phyloP scores from a whole-genome alignment of 2,113 vertebrate species.

The Sterna hirundo region DNA sequence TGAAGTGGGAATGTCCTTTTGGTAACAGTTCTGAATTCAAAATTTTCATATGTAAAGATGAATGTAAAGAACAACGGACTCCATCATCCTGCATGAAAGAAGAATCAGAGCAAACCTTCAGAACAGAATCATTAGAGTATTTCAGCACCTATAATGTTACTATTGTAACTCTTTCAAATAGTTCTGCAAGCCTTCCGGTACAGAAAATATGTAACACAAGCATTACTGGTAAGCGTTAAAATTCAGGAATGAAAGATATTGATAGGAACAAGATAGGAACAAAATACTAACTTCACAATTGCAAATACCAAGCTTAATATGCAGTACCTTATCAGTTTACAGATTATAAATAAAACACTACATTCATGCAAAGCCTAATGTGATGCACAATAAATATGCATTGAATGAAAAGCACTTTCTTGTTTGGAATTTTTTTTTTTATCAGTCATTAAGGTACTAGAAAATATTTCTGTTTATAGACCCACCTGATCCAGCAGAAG shows the following conservation, averaged over 20 bases:
- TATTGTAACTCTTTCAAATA: constrained; percentile 74
- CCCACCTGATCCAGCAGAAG: constrained; percentile 56
- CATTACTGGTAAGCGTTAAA: constrained; percentile 78
- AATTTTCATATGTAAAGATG: constrained; percentile 15
- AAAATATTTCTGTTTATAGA: constrained; percentile 66
- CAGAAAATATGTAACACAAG: constrained; percentile 63
- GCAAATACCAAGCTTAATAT: neutral
- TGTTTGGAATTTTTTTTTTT: neutral
- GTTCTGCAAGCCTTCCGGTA: constrained; percentile 26
- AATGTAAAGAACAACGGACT: fast-evolving
- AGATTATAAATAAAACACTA: neutral
- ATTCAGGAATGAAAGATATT: neutral
- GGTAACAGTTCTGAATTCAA: constrained; percentile 68
- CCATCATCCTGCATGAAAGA: neutral
- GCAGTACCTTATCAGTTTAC: neutral
- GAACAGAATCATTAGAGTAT: constrained; percentile 54
- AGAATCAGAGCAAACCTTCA: neutral
- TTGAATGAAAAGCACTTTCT: neutral
- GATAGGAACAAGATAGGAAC: neutral
- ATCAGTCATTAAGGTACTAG: neutral
- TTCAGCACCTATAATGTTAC: constrained; percentile 71
- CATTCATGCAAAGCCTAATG: neutral
- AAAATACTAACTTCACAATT: neutral
- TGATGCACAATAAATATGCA: neutral
- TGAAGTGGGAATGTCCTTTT: constrained; percentile 75